Evolutionary conservation across 1,140 invertebrate genomes (phyloP).

Genomic region (Diploscapter pachys): DNA sequence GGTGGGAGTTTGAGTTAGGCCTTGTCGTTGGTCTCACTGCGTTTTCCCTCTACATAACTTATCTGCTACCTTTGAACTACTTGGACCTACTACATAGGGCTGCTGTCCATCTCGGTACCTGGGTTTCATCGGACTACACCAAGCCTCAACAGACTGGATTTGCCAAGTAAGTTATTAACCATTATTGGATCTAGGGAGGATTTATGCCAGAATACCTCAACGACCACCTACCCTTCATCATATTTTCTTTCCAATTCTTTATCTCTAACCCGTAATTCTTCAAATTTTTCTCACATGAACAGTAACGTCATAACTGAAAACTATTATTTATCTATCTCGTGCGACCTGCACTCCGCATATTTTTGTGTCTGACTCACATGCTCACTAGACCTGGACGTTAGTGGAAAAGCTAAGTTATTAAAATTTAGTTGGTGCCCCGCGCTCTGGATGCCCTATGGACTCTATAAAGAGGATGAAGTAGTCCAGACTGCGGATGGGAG

Average conservation of each 20-base stretch:
- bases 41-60: slow-evolving; percentile 76
- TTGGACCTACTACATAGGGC: slow-evolving; percentile 79
- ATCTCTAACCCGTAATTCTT: too few species aligned
- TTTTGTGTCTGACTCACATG: too few species aligned
- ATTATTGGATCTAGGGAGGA: too few species aligned
- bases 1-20: slow-evolving; percentile 77
- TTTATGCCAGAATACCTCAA: too few species aligned
- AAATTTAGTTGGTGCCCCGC: slow-evolving; percentile 6
- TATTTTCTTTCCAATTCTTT: too few species aligned
- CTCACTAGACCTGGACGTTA: too few species aligned
- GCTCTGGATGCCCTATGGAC: slow-evolving; percentile 14
- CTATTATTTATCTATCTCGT: too few species aligned
- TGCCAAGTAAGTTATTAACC: background rate
- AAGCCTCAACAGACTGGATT: slow-evolving; percentile 18
- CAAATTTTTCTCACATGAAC: too few species aligned
- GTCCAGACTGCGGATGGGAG: slow-evolving; percentile 26
- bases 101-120: slow-evolving; percentile 81
- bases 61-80: slow-evolving; percentile 74
- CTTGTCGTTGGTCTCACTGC: slow-evolving; percentile 77
- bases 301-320: too few species aligned
- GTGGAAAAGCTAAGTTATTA: too few species aligned
- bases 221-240: too few species aligned
- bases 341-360: too few species aligned
- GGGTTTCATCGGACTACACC: slow-evolving; percentile 62
- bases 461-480: slow-evolving; percentile 23